Evolutionary conservation across 2,888 invertebrate genomes (phyloP).

Genomic region (Eristalis tenax): DNA sequence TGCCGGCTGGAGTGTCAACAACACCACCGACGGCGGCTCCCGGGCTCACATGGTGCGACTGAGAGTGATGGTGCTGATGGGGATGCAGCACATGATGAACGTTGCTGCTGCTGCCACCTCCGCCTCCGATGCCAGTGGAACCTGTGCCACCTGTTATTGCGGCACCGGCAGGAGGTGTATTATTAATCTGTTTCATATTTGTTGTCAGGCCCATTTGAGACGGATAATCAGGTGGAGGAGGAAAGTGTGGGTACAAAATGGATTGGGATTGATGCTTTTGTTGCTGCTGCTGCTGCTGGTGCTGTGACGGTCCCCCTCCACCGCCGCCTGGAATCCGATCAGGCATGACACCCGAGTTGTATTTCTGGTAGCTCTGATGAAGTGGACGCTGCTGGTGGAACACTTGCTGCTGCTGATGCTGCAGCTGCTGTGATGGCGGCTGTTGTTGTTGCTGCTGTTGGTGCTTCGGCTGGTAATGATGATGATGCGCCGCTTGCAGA

Average conservation of each 20-base stretch:
- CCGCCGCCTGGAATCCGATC: slow-evolving; percentile 66
- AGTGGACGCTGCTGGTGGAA: slow-evolving; percentile 66
- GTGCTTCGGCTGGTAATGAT: slow-evolving; percentile 61
- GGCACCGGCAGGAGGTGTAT: slow-evolving; percentile 61
- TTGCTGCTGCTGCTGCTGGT: slow-evolving; percentile 60
- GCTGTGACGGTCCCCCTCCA: slow-evolving; percentile 44
- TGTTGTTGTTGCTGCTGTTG: slow-evolving; percentile 61
- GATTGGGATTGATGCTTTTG: slow-evolving; percentile 63
- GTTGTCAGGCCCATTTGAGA: slow-evolving; percentile 73
- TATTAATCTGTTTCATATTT: slow-evolving; percentile 72
- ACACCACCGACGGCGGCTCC: slow-evolving; percentile 15
- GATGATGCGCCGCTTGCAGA: slow-evolving; percentile 74
- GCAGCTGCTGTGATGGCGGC: slow-evolving; percentile 20
- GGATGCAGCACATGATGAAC: slow-evolving; percentile 65
- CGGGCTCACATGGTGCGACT: slow-evolving; percentile 59
- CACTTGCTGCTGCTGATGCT: slow-evolving; percentile 52
- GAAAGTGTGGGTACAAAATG: slow-evolving; percentile 85
- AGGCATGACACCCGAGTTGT: slow-evolving; percentile 66
- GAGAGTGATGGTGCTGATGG: slow-evolving; percentile 66
- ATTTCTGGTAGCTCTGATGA: slow-evolving; percentile 62
- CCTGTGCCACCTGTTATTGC: slow-evolving; percentile 62
- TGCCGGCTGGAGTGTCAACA: slow-evolving; percentile 68
- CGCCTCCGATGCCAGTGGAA: slow-evolving; percentile 19
- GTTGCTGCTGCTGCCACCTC: neutral
- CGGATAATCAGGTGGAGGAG: slow-evolving; percentile 88